These are phyloP conservation scores for Branchinecta lindahli DNA, from an alignment of 1,140 invertebrate genomes.

Conservation along the genomic window DNA sequence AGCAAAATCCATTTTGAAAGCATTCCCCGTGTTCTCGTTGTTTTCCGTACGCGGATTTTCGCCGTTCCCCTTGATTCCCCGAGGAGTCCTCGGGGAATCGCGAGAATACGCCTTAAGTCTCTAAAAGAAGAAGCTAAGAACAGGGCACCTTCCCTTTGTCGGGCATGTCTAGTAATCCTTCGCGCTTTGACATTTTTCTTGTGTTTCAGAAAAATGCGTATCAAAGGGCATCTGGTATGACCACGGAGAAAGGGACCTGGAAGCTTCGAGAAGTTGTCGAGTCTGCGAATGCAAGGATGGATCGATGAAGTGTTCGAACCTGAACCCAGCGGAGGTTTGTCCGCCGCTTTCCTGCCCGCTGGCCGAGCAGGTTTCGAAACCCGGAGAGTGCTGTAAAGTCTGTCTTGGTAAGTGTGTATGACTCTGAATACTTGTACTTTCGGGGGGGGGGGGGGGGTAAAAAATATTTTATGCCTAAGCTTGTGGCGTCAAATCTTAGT, in stretches of 20 bases:
- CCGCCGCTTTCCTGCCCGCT: constrained; percentile 60
- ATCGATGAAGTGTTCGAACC: constrained; percentile 54
- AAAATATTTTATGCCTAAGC: too few species aligned
- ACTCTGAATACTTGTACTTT: too few species aligned
- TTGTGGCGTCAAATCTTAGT: too few species aligned
- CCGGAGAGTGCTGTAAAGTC: constrained; percentile 75
- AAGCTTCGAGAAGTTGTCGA: constrained; percentile 51
- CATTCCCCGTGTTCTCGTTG: too few species aligned
- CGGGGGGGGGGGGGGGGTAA: too few species aligned
- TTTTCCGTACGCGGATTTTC: too few species aligned
- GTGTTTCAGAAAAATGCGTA: constrained; percentile 52
- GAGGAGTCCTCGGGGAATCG: too few species aligned
- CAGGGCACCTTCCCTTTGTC: neutral
- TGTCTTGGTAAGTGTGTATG: constrained; percentile 52
- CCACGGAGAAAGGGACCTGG: constrained; percentile 48
- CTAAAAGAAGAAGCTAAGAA: neutral
- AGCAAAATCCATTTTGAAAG: too few species aligned
- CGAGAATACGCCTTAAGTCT: neutral
- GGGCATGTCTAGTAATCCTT: neutral
- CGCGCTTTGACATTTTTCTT: constrained; percentile 22
- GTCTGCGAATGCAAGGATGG: constrained; percentile 62
- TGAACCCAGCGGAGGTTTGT: constrained; percentile 55
- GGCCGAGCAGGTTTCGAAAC: constrained; percentile 56
- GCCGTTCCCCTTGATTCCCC: too few species aligned
- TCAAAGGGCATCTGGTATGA: constrained; percentile 58